These are phyloP conservation scores for Ceratitis capitata DNA, from an alignment of 1,140 invertebrate genomes.

Conservation along the genomic window DNA sequence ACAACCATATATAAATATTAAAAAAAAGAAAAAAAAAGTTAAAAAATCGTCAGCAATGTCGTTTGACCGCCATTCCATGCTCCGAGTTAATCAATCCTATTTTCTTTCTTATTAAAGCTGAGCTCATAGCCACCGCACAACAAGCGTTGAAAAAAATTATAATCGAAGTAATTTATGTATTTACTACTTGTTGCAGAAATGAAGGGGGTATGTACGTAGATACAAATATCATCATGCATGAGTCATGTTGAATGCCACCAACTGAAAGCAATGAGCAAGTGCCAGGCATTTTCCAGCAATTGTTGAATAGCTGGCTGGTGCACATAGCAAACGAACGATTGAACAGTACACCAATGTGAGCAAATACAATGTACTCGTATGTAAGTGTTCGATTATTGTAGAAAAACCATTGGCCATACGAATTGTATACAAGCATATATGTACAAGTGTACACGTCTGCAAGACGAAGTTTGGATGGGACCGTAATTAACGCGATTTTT, in stretches of 20 bases:
- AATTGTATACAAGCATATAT: no score
- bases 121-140: constrained; percentile 11
- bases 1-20: neutral
- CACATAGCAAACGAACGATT: neutral
- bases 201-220: neutral
- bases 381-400: neutral
- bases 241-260: constrained; percentile 27
- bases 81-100: constrained; percentile 9
- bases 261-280: neutral
- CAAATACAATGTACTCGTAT: neutral
- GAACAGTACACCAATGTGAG: neutral
- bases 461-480: neutral
- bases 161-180: neutral
- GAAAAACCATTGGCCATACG: neutral
- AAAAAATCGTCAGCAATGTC: neutral
- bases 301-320: neutral
- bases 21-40: neutral
- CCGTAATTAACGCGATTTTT: neutral
- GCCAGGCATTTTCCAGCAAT: neutral
- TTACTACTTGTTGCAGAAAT: neutral
- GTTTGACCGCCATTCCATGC: neutral
- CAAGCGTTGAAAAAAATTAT: neutral
- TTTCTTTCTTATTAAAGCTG: constrained; percentile 25
- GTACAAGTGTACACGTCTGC: neutral
- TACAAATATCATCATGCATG: neutral